Conservation (phyloP, 1,140 invertebrate species). For the Wiebesia pumilae region DNA sequence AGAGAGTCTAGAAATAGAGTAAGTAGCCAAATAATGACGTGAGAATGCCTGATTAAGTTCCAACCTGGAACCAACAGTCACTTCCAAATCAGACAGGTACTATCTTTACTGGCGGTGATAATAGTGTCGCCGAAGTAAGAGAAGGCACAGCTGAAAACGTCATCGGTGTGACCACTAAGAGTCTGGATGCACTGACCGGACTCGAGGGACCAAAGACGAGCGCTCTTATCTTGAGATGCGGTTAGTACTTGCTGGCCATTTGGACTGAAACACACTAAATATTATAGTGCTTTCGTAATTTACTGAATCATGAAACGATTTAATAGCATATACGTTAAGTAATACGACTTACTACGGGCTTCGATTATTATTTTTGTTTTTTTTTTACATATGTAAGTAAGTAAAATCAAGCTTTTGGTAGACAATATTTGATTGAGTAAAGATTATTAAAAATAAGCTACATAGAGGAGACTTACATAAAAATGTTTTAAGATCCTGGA, state of each 20-base stretch:
- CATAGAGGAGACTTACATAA: too few relatives aligned
- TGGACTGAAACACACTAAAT: slow-evolving; percentile 86
- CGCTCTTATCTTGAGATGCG: slow-evolving; percentile 83
- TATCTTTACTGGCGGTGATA: slow-evolving; percentile 85
- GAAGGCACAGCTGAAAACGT: slow-evolving; percentile 87
- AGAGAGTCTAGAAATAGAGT: slow-evolving; percentile 60
- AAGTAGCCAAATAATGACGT: slow-evolving; percentile 60
- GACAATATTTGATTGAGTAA: too few relatives aligned
- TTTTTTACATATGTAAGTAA: too few relatives aligned
- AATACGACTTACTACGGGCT: too few relatives aligned
- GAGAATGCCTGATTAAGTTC: too few relatives aligned
- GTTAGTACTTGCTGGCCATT: slow-evolving; percentile 82
- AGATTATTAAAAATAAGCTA: too few relatives aligned
- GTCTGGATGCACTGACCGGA: slow-evolving; percentile 82
- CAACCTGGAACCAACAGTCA: slow-evolving; percentile 80
- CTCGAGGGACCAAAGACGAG: slow-evolving; percentile 83
- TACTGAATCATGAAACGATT: too few relatives aligned
- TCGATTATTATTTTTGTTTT: too few relatives aligned
- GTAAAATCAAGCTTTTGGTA: too few relatives aligned
- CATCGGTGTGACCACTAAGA: slow-evolving; percentile 83
- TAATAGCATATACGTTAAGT: too few relatives aligned
- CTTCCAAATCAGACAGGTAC: slow-evolving; percentile 83
- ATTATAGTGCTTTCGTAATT: too few relatives aligned
- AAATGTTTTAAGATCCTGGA: too few relatives aligned
- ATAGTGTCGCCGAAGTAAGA: slow-evolving; percentile 86